phyloP scores from a whole-genome alignment of 2,888 invertebrate genomes.

The Aspidiotus rigidus region DNA sequence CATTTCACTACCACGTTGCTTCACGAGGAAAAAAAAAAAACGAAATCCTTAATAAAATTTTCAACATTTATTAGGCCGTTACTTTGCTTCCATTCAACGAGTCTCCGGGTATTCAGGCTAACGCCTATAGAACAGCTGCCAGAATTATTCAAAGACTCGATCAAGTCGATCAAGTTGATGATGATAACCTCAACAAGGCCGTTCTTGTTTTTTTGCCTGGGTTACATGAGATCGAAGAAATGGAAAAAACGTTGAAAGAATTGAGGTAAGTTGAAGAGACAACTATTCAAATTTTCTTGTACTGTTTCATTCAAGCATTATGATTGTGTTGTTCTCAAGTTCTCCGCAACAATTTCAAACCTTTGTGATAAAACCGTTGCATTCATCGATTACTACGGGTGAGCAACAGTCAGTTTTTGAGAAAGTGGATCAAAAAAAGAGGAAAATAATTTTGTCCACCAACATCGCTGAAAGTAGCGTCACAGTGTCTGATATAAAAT shows the following conservation, averaged over 20 bases:
- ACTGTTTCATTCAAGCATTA: too few species aligned
- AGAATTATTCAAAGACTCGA: conserved; percentile 59
- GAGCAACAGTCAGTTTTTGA: conserved; percentile 60
- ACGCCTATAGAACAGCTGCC: conserved; percentile 29
- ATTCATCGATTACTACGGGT: conserved; percentile 68
- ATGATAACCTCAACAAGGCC: conserved; percentile 41
- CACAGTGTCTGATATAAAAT: conserved; percentile 78
- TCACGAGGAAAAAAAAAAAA: too few species aligned
- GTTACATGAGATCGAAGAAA: conserved; percentile 69
- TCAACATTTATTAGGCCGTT: too few species aligned
- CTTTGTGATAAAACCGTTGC: conserved; percentile 44
- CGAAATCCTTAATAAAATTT: too few species aligned
- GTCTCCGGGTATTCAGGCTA: conserved; percentile 39
- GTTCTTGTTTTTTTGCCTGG: conserved; percentile 87
- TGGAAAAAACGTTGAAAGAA: conserved; percentile 40
- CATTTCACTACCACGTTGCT: too few species aligned
- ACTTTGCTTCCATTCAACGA: neutral
- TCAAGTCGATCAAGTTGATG: conserved; percentile 47
- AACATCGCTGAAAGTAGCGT: conserved; percentile 90
- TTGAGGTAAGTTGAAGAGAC: too few species aligned
- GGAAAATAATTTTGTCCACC: conserved; percentile 81
- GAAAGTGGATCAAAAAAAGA: conserved; percentile 51
- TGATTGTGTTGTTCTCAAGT: too few species aligned
- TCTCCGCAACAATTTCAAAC: too few species aligned
- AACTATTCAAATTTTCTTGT: too few species aligned